Conservation (phyloP, 2,113 vertebrate species). For the Callopanchax toddi region DNA sequence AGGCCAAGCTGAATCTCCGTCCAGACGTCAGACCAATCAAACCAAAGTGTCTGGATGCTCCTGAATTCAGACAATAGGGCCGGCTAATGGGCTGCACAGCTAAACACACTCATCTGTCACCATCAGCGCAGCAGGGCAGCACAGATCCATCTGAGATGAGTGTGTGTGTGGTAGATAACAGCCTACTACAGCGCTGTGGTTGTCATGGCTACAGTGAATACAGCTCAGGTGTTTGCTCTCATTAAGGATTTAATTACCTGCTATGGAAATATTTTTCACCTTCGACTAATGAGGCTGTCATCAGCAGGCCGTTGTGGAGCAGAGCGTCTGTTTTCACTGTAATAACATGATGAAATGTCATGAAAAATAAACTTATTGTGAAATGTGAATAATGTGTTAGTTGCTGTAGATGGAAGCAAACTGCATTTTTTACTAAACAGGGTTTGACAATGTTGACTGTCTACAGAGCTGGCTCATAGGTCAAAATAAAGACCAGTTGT, state of each 20-base stretch:
- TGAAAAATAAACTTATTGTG: too few species aligned
- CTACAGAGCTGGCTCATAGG: too few species aligned
- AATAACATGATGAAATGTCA: neutral
- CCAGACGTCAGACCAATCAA: slow-evolving; percentile 34
- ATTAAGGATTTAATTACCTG: slow-evolving; percentile 65
- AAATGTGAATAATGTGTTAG: too few species aligned
- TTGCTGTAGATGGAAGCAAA: too few species aligned
- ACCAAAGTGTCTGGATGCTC: slow-evolving; percentile 22
- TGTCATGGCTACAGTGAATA: slow-evolving; percentile 36
- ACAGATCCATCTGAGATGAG: slow-evolving; percentile 39
- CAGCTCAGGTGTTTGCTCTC: slow-evolving; percentile 35
- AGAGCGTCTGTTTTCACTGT: neutral
- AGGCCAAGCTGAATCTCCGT: slow-evolving; percentile 3
- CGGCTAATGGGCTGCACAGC: neutral
- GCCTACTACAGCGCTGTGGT: slow-evolving; percentile 10
- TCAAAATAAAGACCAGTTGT: too few species aligned
- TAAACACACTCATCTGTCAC: slow-evolving; percentile 66
- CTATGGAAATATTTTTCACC: slow-evolving; percentile 48
- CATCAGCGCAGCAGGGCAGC: slow-evolving; percentile 34
- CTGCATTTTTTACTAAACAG: too few species aligned
- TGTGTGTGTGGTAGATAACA: neutral
- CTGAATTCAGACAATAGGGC: neutral
- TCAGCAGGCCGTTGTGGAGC: slow-evolving; percentile 4
- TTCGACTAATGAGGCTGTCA: slow-evolving; percentile 30
- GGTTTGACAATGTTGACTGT: too few species aligned